Conservation (phyloP, 2,797 vertebrate species). For the Cygnus olor region DNA sequence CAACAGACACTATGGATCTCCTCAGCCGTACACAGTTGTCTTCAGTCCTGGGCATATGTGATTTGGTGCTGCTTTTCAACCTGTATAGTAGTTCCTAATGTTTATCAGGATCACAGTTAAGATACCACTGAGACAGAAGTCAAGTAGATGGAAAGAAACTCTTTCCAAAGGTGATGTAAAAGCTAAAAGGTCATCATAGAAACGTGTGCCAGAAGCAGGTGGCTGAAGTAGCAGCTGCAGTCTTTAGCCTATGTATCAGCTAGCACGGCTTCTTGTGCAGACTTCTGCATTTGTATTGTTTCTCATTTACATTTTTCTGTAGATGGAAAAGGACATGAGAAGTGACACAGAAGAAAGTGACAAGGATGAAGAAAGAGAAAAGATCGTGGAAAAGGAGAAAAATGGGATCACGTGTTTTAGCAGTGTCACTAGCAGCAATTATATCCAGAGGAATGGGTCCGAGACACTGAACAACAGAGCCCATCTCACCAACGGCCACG, state of each 20-base stretch:
- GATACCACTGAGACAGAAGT: background rate
- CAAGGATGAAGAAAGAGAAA: slow-evolving; percentile 71
- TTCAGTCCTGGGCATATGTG: background rate
- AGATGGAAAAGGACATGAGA: slow-evolving; percentile 91
- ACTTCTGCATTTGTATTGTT: background rate
- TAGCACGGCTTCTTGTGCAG: background rate
- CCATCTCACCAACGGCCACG: slow-evolving; percentile 2
- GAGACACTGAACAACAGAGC: background rate
- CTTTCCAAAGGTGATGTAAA: background rate
- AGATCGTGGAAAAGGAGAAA: background rate
- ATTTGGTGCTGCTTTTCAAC: background rate
- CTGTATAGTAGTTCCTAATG: background rate
- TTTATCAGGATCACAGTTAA: background rate
- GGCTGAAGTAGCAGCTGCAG: background rate
- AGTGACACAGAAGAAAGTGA: slow-evolving; percentile 92
- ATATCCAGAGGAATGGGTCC: background rate
- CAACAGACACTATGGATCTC: background rate
- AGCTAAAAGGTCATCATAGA: background rate
- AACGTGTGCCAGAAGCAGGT: background rate
- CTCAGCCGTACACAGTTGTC: background rate
- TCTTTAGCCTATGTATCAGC: background rate
- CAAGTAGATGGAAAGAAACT: background rate
- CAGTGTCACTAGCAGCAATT: background rate
- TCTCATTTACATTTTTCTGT: background rate
- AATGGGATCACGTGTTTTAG: background rate